Conservation (phyloP, 2,797 vertebrate species). For the Phataginus tricuspis region DNA sequence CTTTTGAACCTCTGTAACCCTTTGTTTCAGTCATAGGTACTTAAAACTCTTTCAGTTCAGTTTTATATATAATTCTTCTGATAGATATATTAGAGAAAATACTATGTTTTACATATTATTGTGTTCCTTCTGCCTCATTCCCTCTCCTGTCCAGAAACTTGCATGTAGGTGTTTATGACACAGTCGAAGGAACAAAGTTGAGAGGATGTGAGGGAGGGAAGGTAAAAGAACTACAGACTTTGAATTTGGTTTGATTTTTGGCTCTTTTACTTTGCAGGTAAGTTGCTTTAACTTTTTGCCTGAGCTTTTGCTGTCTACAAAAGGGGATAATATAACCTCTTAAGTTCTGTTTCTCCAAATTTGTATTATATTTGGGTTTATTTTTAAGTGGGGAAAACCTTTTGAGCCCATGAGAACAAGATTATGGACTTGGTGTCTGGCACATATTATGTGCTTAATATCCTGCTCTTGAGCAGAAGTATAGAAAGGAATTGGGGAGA, state of each 20-base stretch:
- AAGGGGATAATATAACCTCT: neutral
- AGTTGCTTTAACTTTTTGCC: slow-evolving; percentile 35
- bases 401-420: neutral
- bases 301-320: neutral
- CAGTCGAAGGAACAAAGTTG: neutral
- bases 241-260: neutral
- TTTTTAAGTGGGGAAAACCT: slow-evolving; percentile 28
- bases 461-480: neutral
- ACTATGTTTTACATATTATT: neutral
- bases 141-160: neutral
- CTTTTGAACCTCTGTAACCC: neutral
- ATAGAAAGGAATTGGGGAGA: neutral
- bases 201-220: neutral
- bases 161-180: neutral
- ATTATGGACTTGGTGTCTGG: neutral
- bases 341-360: slow-evolving; percentile 36
- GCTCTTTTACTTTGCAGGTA: neutral
- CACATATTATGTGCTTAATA: neutral
- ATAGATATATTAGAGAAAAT: neutral
- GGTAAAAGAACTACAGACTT: neutral
- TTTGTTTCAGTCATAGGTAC: neutral
- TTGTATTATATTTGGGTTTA: slow-evolving; percentile 5
- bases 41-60: neutral
- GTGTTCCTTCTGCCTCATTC: neutral
- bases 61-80: slow-evolving; percentile 9